Evolutionary conservation across 2,888 invertebrate species (phyloP), one percentile per base, ranked within the genome.

Genomic region (Heliconius sara): DNA sequence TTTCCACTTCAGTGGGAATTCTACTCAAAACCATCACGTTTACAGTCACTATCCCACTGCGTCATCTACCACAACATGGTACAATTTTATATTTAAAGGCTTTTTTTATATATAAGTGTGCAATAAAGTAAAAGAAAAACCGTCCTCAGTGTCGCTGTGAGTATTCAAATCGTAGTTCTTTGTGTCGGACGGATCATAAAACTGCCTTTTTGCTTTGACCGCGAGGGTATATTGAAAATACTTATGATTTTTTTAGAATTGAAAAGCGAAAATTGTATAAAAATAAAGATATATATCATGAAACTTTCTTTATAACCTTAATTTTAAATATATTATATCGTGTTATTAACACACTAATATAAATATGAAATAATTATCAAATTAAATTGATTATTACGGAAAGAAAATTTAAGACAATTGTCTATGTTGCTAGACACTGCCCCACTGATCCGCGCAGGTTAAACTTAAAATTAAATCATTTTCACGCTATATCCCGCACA

Each of bases 131-230:
- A 13, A 60, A 73, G 34, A 57, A 72, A 60, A 34, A 73, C 60
- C 34, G n/a, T 25, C 60, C 34, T 25, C 39, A 70, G 34, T 60
- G 73, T 34, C 34, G 34, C n/a, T 73, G 60, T 4, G 57, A 34
- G 57, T 60, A 60, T 73, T 73, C 39, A 73, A 73, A 73, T 34
- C n/a, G 60, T 73, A 73, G n/a, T 60, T 73, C 73, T 73, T 73
- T 73, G 73, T 73, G 73, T 39, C 30, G 57, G 72, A 30, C 34
- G 72, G 73, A 39, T 60, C 73, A 47, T 70, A 70, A 25, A 25
- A 43, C 70, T 70, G 25, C 34, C 34, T 57, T 27, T 65, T 27
- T 57, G 22, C 72, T 73, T n/a, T 52, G 72, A 73, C 72, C n/a
- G 57, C n/a, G 39, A 13, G 34, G 43, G 3, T 57, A 34, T 73